Evolutionary conservation across 2,888 invertebrate species (phyloP), one percentile per base, ranked within the genome.

Genomic region (Pyrrhia umbra): DNA sequence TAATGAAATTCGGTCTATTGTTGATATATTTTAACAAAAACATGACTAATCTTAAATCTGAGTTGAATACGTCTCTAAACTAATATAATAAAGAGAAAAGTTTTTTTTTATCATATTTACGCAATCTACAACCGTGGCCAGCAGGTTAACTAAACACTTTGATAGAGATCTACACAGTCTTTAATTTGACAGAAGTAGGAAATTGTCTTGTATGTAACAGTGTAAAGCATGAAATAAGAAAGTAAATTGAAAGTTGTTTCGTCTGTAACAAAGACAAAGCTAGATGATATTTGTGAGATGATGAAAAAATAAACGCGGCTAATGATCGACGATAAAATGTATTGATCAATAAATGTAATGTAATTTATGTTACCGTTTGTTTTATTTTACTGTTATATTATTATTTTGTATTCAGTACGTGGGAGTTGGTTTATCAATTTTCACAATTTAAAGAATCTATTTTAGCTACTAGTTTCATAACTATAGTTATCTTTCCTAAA

Each of bases 161-260:
- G 83, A 83, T 83, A 77, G n/a, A 68, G 66, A 85, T 84, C 85
- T 76, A 69, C 47, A 67, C 21, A 66, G 20, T 61, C 66, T 75
- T 75, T 68, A 78, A 81, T 77, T 62, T 68, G 70, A 75, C 68
- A 74, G 76, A 75, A 81, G 75, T 69, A 75, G 60, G 55, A 69
- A 81, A 77, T 59, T 55, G 58, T 58, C 56, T 71, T 65, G 67
- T 68, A 75, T 75, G 47, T 74, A 67, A 68, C 72, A 72, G 57
- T 66, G 62, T 69, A 68, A 66, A 68, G 49, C 54, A 68, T 75
- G 65, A 78, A 84, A 84, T 83, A 82, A 79, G 77, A 84, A 85
- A 85, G 80, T 75, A 82, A 85, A 84, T 84, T 84, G 84, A 87
- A 88, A 86, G 84, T 79, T 55, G 72, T 75, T 72, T 77, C 72